phyloP scores from a whole-genome alignment of 1,140 invertebrate genomes.

The Sycobia sp. region DNA sequence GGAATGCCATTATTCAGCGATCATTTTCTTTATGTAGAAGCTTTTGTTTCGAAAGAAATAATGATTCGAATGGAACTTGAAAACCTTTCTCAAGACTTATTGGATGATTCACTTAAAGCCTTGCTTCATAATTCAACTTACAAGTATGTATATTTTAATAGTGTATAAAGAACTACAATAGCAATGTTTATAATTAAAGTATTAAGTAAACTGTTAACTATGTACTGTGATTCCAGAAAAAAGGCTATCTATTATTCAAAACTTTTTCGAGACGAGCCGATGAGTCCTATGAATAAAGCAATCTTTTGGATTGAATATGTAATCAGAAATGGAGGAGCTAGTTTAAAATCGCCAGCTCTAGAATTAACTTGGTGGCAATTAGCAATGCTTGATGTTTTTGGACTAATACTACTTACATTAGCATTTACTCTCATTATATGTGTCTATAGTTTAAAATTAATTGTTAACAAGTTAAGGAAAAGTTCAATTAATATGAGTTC shows the following conservation, averaged over 20 bases:
- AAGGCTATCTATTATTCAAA: conserved; percentile 24
- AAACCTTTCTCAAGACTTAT: conserved; percentile 37
- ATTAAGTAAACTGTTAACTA: too few species aligned
- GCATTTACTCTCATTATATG: background rate
- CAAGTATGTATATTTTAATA: conserved; percentile 31
- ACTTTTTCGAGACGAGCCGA: conserved; percentile 55
- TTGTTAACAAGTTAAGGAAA: background rate
- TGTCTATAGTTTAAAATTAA: background rate
- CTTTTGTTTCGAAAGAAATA: conserved; percentile 49
- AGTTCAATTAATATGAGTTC: background rate
- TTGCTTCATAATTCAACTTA: conserved; percentile 39
- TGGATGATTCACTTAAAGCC: conserved; percentile 37
- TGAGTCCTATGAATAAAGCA: conserved; percentile 60
- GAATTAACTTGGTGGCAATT: conserved; percentile 45
- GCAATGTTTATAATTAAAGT: too few species aligned
- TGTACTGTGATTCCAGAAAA: conserved; percentile 25
- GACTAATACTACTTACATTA: conserved; percentile 28
- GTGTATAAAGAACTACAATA: background rate
- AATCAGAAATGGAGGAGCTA: conserved; percentile 54
- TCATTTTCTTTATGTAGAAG: conserved; percentile 61
- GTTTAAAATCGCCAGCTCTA: conserved; percentile 39
- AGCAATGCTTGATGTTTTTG: conserved; percentile 46
- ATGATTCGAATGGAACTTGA: conserved; percentile 41
- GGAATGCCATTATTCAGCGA: conserved; percentile 68
- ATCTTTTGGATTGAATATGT: conserved; percentile 66